Evolutionary conservation across 2,888 invertebrate genomes (phyloP), one percentile per base, ranked within the genome.

Genomic region (Synanthedon andrenaeformis): DNA sequence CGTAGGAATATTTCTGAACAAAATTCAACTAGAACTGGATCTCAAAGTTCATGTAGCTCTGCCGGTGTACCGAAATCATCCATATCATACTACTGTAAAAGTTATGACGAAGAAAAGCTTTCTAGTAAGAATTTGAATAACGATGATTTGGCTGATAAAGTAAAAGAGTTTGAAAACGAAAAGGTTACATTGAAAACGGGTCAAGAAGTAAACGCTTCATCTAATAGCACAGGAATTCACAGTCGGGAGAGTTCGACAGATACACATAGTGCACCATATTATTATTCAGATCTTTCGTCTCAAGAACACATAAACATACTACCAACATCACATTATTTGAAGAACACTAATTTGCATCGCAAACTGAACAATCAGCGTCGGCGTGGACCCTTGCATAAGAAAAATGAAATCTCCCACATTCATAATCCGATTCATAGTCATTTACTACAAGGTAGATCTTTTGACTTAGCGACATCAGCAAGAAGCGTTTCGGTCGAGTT

Each of bases 281-380:
- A 96, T 69, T 96, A 96, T 72, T 95, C 96, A 0, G 96, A 96
- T 74, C 85, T 91, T 52, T 91, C 86, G 62, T 82, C 88, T 3
- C 88, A 88, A 64, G 88, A 88, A 59, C 85, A 89, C 60, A 82
- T 89, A 56, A 87, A 89, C 62, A 64, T 84, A 53, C 60, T 85
- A 51, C 79, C 82, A 53, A 79, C 81, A 53, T 82, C 83, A 55
- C 86, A 86, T 65, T 88, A 73, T 58, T 69, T 87, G 58, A 89
- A 89, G 65, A 88, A 87, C 66, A 86, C 88, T 59, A 86, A 86
- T 62, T 72, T 85, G 54, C 85, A 87, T 64, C 81, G 88, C 2
- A 89, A 90, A 67, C 67, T 94, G 41, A 94, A 94, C 66, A 94
- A 94, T 74, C 94, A 94, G 74, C 82, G 94, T 52, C 91, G 92